These are phyloP conservation scores for Cryptosula pallasiana DNA, from an alignment of 2,888 invertebrate genomes.

Conservation along the genomic window DNA sequence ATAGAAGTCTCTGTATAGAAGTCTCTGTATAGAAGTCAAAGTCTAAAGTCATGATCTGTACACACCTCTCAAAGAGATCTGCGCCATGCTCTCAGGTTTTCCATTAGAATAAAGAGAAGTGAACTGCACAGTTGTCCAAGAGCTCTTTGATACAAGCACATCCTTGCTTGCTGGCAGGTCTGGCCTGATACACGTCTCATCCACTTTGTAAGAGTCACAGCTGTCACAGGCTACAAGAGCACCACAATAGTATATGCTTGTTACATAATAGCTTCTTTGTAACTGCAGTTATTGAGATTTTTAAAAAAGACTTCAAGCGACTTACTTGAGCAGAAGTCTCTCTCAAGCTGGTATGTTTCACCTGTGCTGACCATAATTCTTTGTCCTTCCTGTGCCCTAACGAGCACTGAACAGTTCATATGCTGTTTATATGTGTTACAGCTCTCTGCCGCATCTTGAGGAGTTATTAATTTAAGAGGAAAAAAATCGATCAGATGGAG, in stretches of 20 bases:
- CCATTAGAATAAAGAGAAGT: background rate
- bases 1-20: no score
- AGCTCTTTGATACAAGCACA: background rate
- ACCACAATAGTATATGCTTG: no score
- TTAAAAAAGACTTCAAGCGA: no score
- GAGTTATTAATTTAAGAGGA: no score
- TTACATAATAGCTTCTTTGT: no score
- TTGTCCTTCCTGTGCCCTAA: background rate
- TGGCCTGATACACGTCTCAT: background rate
- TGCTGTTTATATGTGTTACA: background rate
- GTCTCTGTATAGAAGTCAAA: no score
- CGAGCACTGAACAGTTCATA: background rate
- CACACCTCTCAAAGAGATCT: background rate
- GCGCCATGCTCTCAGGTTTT: background rate
- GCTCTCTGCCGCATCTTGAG: background rate
- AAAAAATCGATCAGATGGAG: no score
- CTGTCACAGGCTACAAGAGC: background rate
- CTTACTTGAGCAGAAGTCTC: background rate
- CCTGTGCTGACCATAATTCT: background rate
- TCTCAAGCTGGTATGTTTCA: background rate
- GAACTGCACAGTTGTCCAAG: background rate
- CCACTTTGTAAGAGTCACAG: background rate
- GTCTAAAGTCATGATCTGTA: no score
- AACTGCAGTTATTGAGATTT: no score
- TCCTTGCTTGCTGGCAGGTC: background rate